A percentile compares a stretch with the other conserved stretches of the same genome.
Evolutionary conservation across 1,140 invertebrate genomes (phyloP).

Genomic region (Callitettix versicolor): DNA sequence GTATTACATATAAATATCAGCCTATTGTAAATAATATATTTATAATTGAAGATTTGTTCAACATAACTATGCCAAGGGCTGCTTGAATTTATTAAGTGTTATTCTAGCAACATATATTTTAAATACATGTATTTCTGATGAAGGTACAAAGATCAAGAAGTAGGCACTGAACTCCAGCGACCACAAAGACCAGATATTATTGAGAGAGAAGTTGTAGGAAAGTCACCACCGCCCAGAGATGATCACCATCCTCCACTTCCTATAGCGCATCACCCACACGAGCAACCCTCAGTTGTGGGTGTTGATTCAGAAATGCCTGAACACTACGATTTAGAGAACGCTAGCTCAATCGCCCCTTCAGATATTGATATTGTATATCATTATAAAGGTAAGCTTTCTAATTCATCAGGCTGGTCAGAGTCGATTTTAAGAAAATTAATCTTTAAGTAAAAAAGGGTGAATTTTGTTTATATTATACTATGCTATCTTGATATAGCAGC

Average conservation of each 20-base stretch:
- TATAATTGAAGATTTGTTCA: background rate
- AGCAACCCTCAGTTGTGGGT: constrained; percentile 47
- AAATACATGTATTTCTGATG: no score
- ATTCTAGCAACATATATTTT: background rate
- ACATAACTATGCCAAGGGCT: no score
- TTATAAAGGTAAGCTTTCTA: constrained; percentile 56
- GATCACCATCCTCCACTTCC: constrained; percentile 63
- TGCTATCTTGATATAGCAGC: no score
- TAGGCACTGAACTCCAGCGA: constrained; percentile 36
- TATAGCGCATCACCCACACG: constrained; percentile 39
- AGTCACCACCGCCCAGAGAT: constrained; percentile 54
- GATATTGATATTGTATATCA: constrained; percentile 96
- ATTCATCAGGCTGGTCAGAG: background rate
- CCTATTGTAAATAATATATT: no score
- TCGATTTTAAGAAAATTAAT: no score
- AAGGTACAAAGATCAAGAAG: constrained; percentile 71
- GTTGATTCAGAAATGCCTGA: constrained; percentile 79
- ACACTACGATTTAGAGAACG: constrained; percentile 94
- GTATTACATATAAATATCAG: background rate
- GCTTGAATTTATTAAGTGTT: background rate
- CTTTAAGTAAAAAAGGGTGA: no score
- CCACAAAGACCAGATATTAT: constrained; percentile 81
- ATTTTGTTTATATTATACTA: no score
- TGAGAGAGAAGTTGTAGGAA: constrained; percentile 76
- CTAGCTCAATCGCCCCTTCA: constrained; percentile 91